A percentile compares a stretch with the other conserved stretches of the same genome.
These are phyloP conservation scores for Nematolebias whitei DNA, from an alignment of 2,113 vertebrate species.

Conservation along the genomic window DNA sequence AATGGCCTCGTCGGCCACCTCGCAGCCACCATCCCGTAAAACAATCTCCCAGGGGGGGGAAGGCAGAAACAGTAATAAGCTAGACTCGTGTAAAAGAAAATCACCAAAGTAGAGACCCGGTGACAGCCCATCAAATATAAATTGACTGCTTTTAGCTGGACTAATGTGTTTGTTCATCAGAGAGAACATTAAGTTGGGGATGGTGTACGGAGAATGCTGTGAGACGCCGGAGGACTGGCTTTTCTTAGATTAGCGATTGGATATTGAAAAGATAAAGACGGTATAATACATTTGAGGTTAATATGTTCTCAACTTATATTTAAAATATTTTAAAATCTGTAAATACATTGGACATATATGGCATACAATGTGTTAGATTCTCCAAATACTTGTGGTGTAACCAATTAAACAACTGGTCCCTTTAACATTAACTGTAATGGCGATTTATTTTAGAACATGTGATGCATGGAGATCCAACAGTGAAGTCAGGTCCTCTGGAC, in stretches of 20 bases:
- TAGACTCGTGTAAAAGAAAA: conserved; percentile 63
- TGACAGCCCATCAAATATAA: conserved; percentile 75
- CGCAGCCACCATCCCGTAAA: conserved; percentile 43
- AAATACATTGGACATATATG: not conserved
- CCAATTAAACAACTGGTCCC: not conserved
- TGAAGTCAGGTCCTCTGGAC: no score
- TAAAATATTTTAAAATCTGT: conserved; percentile 5
- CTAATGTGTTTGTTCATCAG: conserved; percentile 82
- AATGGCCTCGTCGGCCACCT: conserved; percentile 66
- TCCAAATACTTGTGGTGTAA: not conserved
- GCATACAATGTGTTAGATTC: not conserved
- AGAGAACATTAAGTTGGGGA: conserved; percentile 63
- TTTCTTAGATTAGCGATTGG: conserved; percentile 47
- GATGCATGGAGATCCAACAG: no score
- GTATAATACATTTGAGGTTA: not conserved
- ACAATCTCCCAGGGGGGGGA: conserved; percentile 47
- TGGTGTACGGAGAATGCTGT: conserved; percentile 28
- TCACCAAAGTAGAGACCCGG: conserved; percentile 24
- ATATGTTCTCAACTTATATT: conserved; percentile 27
- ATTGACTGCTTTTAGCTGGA: conserved; percentile 52
- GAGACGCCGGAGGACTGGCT: conserved; percentile 64
- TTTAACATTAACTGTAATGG: not conserved
- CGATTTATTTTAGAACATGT: no score
- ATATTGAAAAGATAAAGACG: conserved; percentile 34
- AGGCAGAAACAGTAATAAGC: conserved; percentile 48